These are phyloP conservation scores for Lepus americanus DNA, from an alignment of 2,113 vertebrate genomes.

Conservation along the genomic window DNA sequence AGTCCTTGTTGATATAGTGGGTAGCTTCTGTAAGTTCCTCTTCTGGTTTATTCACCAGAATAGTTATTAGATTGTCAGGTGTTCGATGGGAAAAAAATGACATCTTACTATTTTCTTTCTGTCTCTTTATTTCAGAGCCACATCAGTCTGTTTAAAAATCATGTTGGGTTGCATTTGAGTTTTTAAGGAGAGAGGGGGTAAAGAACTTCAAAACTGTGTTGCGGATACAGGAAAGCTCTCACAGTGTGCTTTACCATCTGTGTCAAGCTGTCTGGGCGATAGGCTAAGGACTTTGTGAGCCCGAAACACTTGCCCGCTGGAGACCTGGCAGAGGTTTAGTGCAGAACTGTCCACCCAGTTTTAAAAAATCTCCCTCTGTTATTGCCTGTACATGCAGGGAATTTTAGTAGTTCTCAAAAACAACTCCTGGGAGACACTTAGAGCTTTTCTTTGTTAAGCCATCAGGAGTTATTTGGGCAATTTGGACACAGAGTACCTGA, in stretches of 20 bases:
- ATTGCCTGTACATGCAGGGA: background rate
- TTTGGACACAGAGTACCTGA: conserved; percentile 2
- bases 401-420: background rate
- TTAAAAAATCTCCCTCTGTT: background rate
- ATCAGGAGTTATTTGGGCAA: background rate
- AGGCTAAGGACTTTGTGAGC: background rate
- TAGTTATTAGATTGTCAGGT: background rate
- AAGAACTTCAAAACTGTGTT: background rate
- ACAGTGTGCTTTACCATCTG: background rate
- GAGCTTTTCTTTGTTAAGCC: conserved; percentile 16
- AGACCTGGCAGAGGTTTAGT: background rate
- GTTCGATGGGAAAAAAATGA: background rate
- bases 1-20: background rate
- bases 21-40: background rate
- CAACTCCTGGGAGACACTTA: background rate
- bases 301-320: background rate
- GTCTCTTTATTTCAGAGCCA: background rate
- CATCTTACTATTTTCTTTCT: background rate
- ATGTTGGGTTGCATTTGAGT: background rate
- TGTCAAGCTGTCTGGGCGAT: background rate
- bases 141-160: conserved; percentile 31
- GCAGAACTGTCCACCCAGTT: background rate
- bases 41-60: conserved; percentile 35
- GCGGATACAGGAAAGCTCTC: background rate
- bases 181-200: background rate